A percentile compares a stretch with the other conserved stretches of the same genome.
Evolutionary conservation across 2,797 vertebrate genomes (phyloP).

Genomic region (Rhynchotus rufescens): DNA sequence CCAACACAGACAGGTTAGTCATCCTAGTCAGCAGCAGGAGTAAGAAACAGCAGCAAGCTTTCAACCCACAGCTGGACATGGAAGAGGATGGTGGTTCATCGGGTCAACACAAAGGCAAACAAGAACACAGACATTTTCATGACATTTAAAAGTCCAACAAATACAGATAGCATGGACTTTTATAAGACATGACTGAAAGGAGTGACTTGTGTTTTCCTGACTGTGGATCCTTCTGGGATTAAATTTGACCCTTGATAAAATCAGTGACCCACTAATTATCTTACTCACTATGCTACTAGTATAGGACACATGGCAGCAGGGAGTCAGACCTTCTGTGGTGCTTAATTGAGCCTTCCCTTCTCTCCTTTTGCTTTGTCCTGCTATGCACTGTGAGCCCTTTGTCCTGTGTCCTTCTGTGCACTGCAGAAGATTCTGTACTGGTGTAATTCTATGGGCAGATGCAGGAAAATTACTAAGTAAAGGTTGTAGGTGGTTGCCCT

Average conservation of each 20-base stretch:
- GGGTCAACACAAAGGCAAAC: not conserved
- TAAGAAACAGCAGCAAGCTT: not conserved
- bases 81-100: not conserved
- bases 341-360: not conserved
- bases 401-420: no score
- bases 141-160: not conserved
- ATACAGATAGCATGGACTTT: not conserved
- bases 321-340: accelerated
- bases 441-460: not conserved
- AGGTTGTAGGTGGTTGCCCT: accelerated
- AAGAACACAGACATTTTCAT: not conserved
- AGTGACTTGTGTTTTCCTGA: not conserved
- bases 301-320: accelerated
- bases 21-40: no score
- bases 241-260: not conserved
- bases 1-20: conserved; percentile 23
- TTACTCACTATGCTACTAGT: not conserved
- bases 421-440: not conserved
- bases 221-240: not conserved
- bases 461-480: not conserved
- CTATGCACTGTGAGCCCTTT: not conserved
- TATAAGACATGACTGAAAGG: not conserved
- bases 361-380: not conserved
- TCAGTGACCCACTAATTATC: accelerated
- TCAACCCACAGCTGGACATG: accelerated